These are phyloP conservation scores for Dimorphilus gyrociliatus DNA, from an alignment of 2,888 invertebrate species.

Conservation along the genomic window DNA sequence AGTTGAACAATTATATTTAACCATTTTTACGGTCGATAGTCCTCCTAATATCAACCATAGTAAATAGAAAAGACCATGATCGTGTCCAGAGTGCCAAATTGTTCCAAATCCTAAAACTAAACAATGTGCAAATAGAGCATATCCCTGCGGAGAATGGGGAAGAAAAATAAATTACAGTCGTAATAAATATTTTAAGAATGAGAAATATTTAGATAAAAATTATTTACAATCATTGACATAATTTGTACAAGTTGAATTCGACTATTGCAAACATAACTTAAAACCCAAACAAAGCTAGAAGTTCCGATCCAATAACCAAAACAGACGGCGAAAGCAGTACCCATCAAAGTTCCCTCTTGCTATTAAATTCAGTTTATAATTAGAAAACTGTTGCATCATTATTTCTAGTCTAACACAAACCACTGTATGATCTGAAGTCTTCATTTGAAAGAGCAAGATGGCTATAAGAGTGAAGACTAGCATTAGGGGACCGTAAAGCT, in stretches of 20 bases:
- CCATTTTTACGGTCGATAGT: constrained; percentile 38
- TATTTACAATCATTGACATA: constrained; percentile 37
- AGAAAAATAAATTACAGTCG: neutral
- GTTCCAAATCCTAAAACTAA: constrained; percentile 38
- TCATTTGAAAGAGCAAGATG: constrained; percentile 40
- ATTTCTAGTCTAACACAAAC: constrained; percentile 17
- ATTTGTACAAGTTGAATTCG: constrained; percentile 35
- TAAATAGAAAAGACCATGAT: constrained; percentile 38
- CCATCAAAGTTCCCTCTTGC: constrained; percentile 42
- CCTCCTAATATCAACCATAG: constrained; percentile 37
- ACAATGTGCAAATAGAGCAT: constrained; percentile 40
- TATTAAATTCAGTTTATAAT: constrained; percentile 12
- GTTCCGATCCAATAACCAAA: constrained; percentile 41
- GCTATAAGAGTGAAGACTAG: constrained; percentile 41
- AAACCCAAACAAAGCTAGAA: constrained; percentile 33
- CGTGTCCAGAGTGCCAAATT: constrained; percentile 37
- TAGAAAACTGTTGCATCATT: too few relatives aligned
- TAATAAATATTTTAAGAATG: too few relatives aligned
- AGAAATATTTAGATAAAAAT: too few relatives aligned
- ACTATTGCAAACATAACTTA: constrained; percentile 36
- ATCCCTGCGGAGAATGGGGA: constrained; percentile 39
- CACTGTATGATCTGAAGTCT: constrained; percentile 35
- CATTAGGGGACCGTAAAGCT: constrained; percentile 42
- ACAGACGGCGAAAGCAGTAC: constrained; percentile 40
- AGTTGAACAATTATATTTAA: constrained; percentile 15